Evolutionary conservation across 2,888 invertebrate species (phyloP), one percentile per base, ranked within the genome.

Genomic region (Coleophora deauratella): DNA sequence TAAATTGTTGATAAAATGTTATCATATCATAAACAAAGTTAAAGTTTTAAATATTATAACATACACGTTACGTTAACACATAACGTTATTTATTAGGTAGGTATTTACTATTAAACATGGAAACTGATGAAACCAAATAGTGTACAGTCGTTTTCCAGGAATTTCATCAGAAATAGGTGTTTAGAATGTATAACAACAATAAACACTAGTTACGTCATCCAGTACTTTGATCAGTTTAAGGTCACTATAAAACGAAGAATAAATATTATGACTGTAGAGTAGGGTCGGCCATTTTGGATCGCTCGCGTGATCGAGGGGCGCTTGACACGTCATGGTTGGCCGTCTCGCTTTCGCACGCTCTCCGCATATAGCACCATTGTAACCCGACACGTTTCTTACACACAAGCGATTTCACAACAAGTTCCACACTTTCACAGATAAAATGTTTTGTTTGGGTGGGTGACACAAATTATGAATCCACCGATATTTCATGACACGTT

Each of bases 301-400:
- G 75, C 69, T 81, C 82, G 82, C 82, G 85, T 85, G 85, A 84
- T 81, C 68, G 74, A 73, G 69, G 72, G 66, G 72, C 69, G 66
- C 66, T 66, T 70, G 84, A 81, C 85, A 85, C 85, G 85, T 84
- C 85, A 84, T 66, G 73, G 66, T 65, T 62, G 58, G 72, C 75
- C 66, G 59, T 85, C 85, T 73, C 79, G 66, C 63, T 85, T 79
- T 71, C 60, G 66, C 82, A 72, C 72, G 73, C 72, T 72, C 75
- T 77, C 82, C 79, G 82, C 85, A 82, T 85, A 85, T 85, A 85
- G 85, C 85, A 85, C 85, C 85, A 84, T 82, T 85, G 85, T 84
- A 85, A 85, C 72, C 82, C 79, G 85, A 85, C 81, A 85, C 84
- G 84, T 77, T 79, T 84, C 77, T 69, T 78, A 75, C 72, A 80